These are phyloP conservation scores for Octopus bimaculoides DNA, from an alignment of 1,140 invertebrate genomes.

Conservation along the genomic window DNA sequence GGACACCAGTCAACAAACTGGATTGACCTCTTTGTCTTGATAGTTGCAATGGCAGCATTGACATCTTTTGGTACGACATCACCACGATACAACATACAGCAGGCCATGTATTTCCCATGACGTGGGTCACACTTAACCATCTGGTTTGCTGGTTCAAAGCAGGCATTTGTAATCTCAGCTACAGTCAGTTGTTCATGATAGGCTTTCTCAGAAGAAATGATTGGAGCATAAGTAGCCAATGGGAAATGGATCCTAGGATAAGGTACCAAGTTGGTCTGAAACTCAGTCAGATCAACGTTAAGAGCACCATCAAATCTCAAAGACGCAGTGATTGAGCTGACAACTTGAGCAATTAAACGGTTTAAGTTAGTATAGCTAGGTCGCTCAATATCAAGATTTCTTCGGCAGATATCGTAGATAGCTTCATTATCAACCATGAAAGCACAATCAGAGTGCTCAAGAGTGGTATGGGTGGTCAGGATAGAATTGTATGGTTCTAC, in stretches of 20 bases:
- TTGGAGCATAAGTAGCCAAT: slow-evolving; percentile 51
- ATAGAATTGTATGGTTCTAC: slow-evolving; percentile 55
- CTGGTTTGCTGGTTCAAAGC: slow-evolving; percentile 85
- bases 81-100: slow-evolving; percentile 29
- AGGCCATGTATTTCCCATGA: slow-evolving; percentile 64
- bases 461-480: slow-evolving; percentile 49
- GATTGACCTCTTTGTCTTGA: slow-evolving; percentile 64
- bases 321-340: slow-evolving; percentile 64
- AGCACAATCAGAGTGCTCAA: slow-evolving; percentile 20
- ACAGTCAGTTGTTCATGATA: slow-evolving; percentile 60
- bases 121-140: slow-evolving; percentile 89
- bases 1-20: slow-evolving; percentile 1
- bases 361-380: no score
- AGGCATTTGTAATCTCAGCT: slow-evolving; percentile 72
- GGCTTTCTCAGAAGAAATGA: slow-evolving; percentile 55
- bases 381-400: no score
- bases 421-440: background rate
- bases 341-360: slow-evolving; percentile 15
- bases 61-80: slow-evolving; percentile 70
- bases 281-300: slow-evolving; percentile 80
- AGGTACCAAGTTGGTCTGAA: slow-evolving; percentile 63
- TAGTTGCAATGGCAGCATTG: slow-evolving; percentile 78
- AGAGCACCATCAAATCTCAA: slow-evolving; percentile 81
- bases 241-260: slow-evolving; percentile 57
- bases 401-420: no score